phyloP scores from a whole-genome alignment of 1,140 invertebrate genomes.

The Nasonia giraulti region DNA sequence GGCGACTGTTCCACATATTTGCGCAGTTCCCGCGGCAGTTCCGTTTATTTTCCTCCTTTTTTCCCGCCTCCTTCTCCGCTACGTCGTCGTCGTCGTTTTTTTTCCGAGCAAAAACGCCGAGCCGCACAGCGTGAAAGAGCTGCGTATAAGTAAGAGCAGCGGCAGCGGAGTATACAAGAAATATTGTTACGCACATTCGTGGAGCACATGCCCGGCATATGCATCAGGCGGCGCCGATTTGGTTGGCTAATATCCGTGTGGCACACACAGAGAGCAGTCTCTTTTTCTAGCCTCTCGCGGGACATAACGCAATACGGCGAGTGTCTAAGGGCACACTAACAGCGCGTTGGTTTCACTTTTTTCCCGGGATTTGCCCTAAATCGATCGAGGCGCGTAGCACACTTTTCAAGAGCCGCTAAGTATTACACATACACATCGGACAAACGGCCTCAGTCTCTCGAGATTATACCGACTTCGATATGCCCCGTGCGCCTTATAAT shows the following conservation, averaged over 20 bases:
- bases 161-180: constrained; percentile 18
- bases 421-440: not conserved
- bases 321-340: not conserved
- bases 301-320: not conserved
- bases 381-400: not conserved
- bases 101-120: constrained; percentile 14
- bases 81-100: not conserved
- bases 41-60: constrained; percentile 18
- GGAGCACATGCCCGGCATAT: constrained; percentile 47
- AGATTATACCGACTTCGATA: too few relatives aligned
- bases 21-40: constrained; percentile 19
- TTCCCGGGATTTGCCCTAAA: constrained; percentile 17
- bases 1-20: constrained; percentile 41
- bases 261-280: not conserved
- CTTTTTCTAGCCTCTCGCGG: constrained; percentile 16
- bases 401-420: constrained; percentile 21
- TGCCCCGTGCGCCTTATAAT: too few relatives aligned
- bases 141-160: constrained; percentile 16
- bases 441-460: not conserved
- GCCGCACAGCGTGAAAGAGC: constrained; percentile 1
- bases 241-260: constrained; percentile 43
- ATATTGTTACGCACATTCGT: constrained; percentile 43
- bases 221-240: constrained; percentile 24
- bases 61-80: not conserved
- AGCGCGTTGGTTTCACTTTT: not conserved